Evolutionary conservation across 2,888 invertebrate genomes (phyloP).

Genomic region (Limnephilus auricula): DNA sequence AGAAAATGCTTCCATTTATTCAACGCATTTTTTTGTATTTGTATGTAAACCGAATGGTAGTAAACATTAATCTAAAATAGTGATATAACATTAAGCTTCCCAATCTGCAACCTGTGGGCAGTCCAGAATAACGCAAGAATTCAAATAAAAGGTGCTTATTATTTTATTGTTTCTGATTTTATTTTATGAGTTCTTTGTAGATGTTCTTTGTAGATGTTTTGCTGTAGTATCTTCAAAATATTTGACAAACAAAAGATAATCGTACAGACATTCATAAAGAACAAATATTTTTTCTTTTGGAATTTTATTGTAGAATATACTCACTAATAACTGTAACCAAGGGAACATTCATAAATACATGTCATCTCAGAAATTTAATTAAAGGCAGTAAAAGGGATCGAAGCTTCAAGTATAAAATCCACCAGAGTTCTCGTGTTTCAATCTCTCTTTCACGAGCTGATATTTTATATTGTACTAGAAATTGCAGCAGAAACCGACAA

Average conservation of each 20-base stretch:
- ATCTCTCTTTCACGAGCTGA: not conserved
- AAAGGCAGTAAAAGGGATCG: conserved; percentile 7
- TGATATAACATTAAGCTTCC: too few species aligned
- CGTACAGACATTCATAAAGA: not conserved
- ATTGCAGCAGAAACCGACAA: not conserved
- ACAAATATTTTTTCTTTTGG: too few species aligned
- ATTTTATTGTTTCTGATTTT: not conserved
- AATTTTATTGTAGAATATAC: not conserved
- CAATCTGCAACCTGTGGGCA: not conserved
- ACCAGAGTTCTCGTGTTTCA: not conserved
- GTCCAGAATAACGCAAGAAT: not conserved
- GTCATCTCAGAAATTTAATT: not conserved
- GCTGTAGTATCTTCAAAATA: not conserved
- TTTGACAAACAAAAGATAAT: not conserved
- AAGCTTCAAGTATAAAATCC: not conserved
- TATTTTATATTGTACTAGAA: not conserved
- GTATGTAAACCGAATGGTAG: too few species aligned
- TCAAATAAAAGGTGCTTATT: not conserved
- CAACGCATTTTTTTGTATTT: too few species aligned
- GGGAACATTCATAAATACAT: not conserved
- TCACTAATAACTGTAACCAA: not conserved
- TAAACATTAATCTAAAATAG: too few species aligned
- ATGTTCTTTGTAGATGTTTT: too few species aligned
- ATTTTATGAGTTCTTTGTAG: not conserved
- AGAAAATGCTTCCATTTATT: too few species aligned